Evolutionary conservation across 2,113 vertebrate species (phyloP), one percentile per base, ranked within the genome.

Genomic region (Sebastes schlegelii): DNA sequence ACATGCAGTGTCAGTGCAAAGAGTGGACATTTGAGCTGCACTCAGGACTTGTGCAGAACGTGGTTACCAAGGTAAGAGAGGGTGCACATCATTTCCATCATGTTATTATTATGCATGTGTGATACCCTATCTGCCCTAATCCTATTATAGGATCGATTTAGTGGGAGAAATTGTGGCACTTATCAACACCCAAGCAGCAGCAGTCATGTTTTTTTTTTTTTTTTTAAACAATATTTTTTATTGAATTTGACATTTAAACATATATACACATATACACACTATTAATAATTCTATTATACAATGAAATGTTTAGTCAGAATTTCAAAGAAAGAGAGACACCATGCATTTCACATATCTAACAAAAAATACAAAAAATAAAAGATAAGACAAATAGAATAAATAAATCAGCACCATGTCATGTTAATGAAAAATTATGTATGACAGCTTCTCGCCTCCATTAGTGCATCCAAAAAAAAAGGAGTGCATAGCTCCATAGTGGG

Each of bases 61-160:
- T 99, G 75, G 97, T 99, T 21, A 99, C 97, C 86, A 97, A 98
- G 98, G 97, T 99, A 95, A 97, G 95, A 70, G n/a, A 60, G 52
- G 67, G 63, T 52, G 86, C 74, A 71, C 57, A 65, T 80, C 81
- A 60, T 70, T 62, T 60, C 45, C 73, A 58, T 75, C 75, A 17
- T 51, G 23, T 45, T 77, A 7, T 61, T 69, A 42, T 63, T 67
- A 16, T 78, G 68, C 74, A 70, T 74, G n/a, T 21, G 12, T 80
- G 75, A 45, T 7, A 70, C 66, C 57, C 45, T 11, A 46, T 17
- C 21, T 26, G 8, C 64, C 52, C 45, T 51, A 11, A 78, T 66
- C 74, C 58, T 16, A 0, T 72, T 10, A 34, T 34, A 8, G 52
- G 69, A 48, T 80, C 49, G 52, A 86, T 82, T 75, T 10, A 55